phyloP scores from a whole-genome alignment of 2,113 vertebrate species.

The Camelus dromedarius region DNA sequence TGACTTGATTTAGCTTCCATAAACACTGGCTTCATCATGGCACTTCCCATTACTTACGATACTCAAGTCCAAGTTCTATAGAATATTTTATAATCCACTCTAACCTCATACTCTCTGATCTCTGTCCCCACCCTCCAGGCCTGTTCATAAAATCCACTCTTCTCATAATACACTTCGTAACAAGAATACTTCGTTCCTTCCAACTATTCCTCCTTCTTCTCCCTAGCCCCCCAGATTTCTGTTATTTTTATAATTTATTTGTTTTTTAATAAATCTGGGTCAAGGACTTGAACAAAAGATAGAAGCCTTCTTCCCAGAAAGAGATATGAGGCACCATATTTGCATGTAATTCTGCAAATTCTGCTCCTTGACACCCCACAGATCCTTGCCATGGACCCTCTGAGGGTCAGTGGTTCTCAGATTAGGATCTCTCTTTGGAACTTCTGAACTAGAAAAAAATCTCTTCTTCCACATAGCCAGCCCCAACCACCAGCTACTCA shows the following conservation, averaged over 20 bases:
- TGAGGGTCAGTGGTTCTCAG: background rate
- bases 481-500: background rate
- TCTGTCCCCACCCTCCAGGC: rapidly evolving
- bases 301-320: background rate
- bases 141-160: rapidly evolving
- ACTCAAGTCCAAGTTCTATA: background rate
- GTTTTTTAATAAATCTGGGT: background rate
- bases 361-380: rapidly evolving
- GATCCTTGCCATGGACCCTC: background rate
- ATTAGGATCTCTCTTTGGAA: background rate
- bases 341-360: background rate
- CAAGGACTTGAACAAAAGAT: background rate
- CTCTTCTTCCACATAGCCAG: background rate
- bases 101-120: background rate
- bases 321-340: background rate
- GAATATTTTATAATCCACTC: background rate
- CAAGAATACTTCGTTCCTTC: background rate
- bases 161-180: background rate
- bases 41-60: background rate
- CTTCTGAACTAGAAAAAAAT: background rate
- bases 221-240: background rate
- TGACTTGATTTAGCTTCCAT: background rate
- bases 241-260: background rate
- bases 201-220: background rate
- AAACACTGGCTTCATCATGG: background rate